phyloP scores from a whole-genome alignment of 2,797 vertebrate genomes.

The Acridotheres tristis region DNA sequence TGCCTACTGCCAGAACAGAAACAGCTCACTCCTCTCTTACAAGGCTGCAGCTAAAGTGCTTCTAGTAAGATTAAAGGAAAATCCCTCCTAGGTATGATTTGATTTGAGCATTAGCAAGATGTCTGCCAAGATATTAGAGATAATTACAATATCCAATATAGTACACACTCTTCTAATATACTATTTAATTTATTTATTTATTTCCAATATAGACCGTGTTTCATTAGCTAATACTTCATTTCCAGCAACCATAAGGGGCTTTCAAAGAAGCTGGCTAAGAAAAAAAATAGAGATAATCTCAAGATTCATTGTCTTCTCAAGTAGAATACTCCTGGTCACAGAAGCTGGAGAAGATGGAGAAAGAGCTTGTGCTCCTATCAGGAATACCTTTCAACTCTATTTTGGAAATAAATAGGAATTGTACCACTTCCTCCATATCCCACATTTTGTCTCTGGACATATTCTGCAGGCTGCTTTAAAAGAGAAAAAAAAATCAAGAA shows the following conservation, averaged over 20 bases:
- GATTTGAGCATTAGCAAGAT: not conserved
- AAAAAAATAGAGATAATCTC: not conserved
- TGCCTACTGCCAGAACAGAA: not conserved
- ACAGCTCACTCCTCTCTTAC: not conserved
- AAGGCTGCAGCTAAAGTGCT: not conserved
- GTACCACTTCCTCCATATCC: not conserved
- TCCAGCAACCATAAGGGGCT: not conserved
- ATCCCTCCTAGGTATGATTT: not conserved
- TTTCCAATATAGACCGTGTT: not conserved
- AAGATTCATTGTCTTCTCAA: not conserved
- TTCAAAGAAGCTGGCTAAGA: not conserved
- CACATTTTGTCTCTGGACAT: not conserved
- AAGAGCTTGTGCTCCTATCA: not conserved
- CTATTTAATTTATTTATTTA: not conserved
- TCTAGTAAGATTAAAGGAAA: not conserved
- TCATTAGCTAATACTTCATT: not conserved
- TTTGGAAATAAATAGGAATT: not conserved
- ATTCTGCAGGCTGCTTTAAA: not conserved
- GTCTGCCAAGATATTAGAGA: not conserved
- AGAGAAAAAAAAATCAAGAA: not conserved
- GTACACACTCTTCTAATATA: not conserved
- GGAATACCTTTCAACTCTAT: rapidly evolving
- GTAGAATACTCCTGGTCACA: not conserved
- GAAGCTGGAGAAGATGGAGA: not conserved
- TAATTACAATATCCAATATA: not conserved